Base-by-base conservation (phyloP, 2,888 invertebrate genomes). In the Oegoconia quadripuncta region DNA sequence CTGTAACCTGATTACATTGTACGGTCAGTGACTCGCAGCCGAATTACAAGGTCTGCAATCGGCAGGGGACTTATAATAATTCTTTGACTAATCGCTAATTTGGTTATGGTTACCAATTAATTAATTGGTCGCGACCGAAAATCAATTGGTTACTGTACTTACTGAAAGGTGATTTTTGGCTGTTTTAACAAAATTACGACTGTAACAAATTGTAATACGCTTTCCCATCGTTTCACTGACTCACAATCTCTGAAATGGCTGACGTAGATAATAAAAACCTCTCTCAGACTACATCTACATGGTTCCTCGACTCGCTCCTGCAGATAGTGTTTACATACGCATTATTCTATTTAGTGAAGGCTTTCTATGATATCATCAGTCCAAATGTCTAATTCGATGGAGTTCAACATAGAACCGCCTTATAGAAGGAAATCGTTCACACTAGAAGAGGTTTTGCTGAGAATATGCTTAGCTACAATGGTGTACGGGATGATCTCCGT, bases 291-390 rank as follows among this genome's bases (percentile, higher is more conserved):
- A 22, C 50, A 3, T 41, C 49, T 6, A 42, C 35, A 35, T 64
- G 63, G 57, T 18, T 57, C 6, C 26, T 66, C 1, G 62, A 73
- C 23, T 52, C 60, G 9, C 39, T 76, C 3, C 33, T 75, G 1
- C 73, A 77, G 41, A 47, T 70, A 1, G 4, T 74, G 3, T 75
- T 77, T 41, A 75, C 77, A 2, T 71, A 55, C 50, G 55, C 64
- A 0, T 51, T 78, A 13, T 69, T 77, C 48, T 73, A 71, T 52
- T 55, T 77, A 34, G 66, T 74, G 7, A 77, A 76, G 50, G 46
- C 50, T 1, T 73, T 73, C 39, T 74, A 66, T 38, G 75, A 75
- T 37, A 47, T 66, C 13, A 56, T 76, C 36, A 63, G 59, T 32
- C 66, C 72, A 9, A 2, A 9, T 4, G 8, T 4, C 6, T 22